These are phyloP conservation scores for Melolontha melolontha DNA, from an alignment of 2,888 invertebrate species.

Conservation along the genomic window DNA sequence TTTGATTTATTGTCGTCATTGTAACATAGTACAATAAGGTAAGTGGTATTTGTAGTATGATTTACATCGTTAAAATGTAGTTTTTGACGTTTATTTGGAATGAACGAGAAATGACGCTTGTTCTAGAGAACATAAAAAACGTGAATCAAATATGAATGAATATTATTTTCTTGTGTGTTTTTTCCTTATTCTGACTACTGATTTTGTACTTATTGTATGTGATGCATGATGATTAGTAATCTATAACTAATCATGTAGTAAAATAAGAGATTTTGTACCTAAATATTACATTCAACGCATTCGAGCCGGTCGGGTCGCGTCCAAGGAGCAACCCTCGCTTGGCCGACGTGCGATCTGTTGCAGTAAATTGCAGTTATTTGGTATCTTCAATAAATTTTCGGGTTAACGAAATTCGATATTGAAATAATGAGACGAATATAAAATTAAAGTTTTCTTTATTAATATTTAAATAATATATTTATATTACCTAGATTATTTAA, in stretches of 20 bases:
- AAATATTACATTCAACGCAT: slow-evolving; percentile 7
- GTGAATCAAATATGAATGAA: neutral
- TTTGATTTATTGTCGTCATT: neutral
- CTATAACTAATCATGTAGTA: neutral
- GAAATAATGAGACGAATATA: slow-evolving; percentile 26
- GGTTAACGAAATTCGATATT: slow-evolving; percentile 21
- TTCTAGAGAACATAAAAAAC: slow-evolving; percentile 13
- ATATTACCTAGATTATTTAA: neutral
- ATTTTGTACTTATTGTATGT: slow-evolving; percentile 3
- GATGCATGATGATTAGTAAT: slow-evolving; percentile 19
- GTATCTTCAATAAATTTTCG: slow-evolving; percentile 13
- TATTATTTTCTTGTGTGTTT: slow-evolving; percentile 12
- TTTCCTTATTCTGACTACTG: neutral
- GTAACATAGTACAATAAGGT: slow-evolving; percentile 6
- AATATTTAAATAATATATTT: neutral
- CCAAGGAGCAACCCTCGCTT: slow-evolving; percentile 37
- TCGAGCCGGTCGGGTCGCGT: slow-evolving; percentile 39
- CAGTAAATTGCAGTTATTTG: slow-evolving; percentile 8
- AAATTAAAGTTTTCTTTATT: neutral
- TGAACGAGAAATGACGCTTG: slow-evolving; percentile 10
- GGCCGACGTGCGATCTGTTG: slow-evolving; percentile 33
- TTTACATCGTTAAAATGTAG: neutral
- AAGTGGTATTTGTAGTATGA: slow-evolving; percentile 1
- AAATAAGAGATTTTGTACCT: no score
- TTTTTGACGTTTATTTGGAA: slow-evolving; percentile 13